These are phyloP conservation scores for Paracentrotus lividus DNA, from an alignment of 53 echinoderm and acorn worm genomes.

Conservation along the genomic window DNA sequence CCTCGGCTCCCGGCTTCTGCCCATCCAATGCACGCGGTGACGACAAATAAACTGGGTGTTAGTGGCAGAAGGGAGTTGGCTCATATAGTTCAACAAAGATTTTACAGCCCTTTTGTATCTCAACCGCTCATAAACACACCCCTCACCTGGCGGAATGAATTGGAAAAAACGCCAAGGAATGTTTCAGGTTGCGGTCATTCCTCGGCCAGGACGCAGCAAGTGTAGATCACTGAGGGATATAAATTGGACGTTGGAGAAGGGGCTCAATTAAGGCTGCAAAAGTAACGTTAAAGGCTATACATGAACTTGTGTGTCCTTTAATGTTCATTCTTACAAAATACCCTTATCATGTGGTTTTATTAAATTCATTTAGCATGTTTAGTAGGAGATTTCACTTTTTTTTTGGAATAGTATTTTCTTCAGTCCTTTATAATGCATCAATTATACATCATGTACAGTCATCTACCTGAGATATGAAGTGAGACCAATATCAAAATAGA, in stretches of 20 bases:
- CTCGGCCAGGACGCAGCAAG: neutral
- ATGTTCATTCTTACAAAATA: neutral
- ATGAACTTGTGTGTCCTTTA: neutral
- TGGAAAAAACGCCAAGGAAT: slow-evolving; percentile 17
- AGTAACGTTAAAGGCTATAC: neutral
- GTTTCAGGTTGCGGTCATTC: neutral
- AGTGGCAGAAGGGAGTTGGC: no score
- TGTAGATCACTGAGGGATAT: neutral
- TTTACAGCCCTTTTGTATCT: no score
- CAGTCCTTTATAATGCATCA: neutral
- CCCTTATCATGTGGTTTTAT: no score
- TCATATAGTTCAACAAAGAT: no score
- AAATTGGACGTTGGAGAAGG: neutral
- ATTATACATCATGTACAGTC: no score
- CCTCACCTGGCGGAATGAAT: slow-evolving; percentile 8
- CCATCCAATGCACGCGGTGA: neutral
- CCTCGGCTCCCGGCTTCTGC: slow-evolving; percentile 3
- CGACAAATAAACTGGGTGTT: no score
- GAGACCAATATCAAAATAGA: neutral
- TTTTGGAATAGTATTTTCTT: no score
- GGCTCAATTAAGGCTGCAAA: neutral
- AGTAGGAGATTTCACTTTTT: no score
- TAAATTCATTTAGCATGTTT: no score
- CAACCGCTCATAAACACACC: no score
- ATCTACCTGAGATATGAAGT: neutral